Base-by-base conservation (phyloP, 2,797 vertebrate genomes). In the Catharus ustulatus region DNA sequence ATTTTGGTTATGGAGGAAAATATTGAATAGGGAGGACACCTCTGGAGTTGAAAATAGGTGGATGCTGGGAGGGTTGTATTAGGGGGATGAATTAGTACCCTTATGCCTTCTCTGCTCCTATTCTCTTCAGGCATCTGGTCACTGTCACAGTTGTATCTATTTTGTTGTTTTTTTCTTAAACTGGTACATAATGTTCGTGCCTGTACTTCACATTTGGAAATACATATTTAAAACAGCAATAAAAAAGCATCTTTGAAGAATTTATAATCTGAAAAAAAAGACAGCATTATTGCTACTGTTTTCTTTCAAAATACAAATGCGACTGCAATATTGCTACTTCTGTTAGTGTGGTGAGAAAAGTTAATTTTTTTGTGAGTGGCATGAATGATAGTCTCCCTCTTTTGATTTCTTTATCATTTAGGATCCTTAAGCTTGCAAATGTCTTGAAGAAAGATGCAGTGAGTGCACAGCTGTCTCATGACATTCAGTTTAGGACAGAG, bases 241-340 rank as follows among this genome's bases (percentile, higher is more conserved):
- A 99, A 98, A 98, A 98, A 99, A 98, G 96, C 97, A 98, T 98
- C 96, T 97, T 98, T 98, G 98, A 98, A 98, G 98, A 98, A 99
- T 98, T 98, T 98, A 98, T 98, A 98, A 98, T 98, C 97, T 97
- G 98, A 98, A 98, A 97, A 97, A 99, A 97, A 98, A 98, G 98
- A 98, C 98, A 99, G 98, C 98, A 98, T 98, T 98, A 98, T 98
- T 98, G 98, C 98, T 98, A 98, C 98, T 98, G 97, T 98, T 97
- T 97, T 95, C 98, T 98, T 98, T 98, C 98, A 98, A 98, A 99
- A 99, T 99, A 99, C 98, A 99, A 99, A 99, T 98, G 98, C 98
- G 95, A 98, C 98, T 99, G 98, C 98, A 98, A 98, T 99, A 99
- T 98, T 98, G 98, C 97, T 98, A 98, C 98, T 99, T 98, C 98